Conservation (phyloP, 2,113 vertebrate genomes). For the Macrotus californicus region DNA sequence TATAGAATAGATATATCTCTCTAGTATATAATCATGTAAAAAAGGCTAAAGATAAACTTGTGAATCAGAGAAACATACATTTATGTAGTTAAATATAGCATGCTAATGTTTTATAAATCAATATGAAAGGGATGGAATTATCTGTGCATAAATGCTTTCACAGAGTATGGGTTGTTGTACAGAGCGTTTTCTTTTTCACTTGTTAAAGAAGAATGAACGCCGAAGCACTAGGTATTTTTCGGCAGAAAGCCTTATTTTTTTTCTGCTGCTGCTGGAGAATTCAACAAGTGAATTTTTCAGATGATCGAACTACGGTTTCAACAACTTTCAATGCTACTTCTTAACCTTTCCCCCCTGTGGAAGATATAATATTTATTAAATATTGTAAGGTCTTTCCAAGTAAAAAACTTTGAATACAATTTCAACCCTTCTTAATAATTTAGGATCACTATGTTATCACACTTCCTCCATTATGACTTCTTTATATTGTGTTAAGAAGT, state of each 20-base stretch:
- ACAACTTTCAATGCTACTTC: neutral
- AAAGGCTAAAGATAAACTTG: slow-evolving; percentile 1
- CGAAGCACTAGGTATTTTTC: neutral
- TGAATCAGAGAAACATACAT: slow-evolving; percentile 17
- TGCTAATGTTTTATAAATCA: slow-evolving; percentile 40
- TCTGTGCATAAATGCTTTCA: slow-evolving; percentile 4
- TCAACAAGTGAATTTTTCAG: slow-evolving; percentile 17
- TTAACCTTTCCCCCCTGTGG: neutral
- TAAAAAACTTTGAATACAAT: neutral
- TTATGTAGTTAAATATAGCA: slow-evolving; percentile 24
- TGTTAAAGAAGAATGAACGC: neutral
- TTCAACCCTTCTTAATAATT: neutral
- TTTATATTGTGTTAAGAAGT: neutral
- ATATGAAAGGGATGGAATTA: slow-evolving; percentile 17
- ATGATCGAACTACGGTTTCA: neutral
- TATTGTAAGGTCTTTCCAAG: neutral
- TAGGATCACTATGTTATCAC: neutral
- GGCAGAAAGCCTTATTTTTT: neutral
- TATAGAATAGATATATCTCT: neutral
- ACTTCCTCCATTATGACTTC: neutral
- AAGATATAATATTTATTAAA: neutral
- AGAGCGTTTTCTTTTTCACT: neutral
- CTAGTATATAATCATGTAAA: slow-evolving; percentile 22
- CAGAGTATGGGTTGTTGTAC: neutral
- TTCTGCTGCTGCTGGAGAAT: neutral